phyloP scores from a whole-genome alignment of 2,113 vertebrate species.

The Daboia siamensis region DNA sequence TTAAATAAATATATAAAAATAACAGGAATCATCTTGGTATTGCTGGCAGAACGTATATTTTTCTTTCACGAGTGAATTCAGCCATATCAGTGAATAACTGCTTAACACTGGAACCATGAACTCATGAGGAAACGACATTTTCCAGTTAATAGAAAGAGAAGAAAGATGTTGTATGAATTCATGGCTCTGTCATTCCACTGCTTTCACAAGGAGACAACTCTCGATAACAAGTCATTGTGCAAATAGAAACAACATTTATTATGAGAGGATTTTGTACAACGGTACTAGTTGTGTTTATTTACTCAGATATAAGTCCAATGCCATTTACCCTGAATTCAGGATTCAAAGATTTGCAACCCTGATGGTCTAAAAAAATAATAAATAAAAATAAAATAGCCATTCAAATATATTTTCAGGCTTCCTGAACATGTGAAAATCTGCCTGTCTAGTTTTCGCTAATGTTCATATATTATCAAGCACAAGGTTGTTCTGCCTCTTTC shows the following conservation, averaged over 20 bases:
- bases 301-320: not conserved
- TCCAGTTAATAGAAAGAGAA: not conserved
- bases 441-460: not conserved
- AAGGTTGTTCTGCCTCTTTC: not conserved
- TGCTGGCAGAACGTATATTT: not conserved
- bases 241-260: not conserved
- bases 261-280: no score
- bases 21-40: not conserved
- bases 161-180: not conserved
- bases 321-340: not conserved
- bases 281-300: not conserved
- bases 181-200: not conserved
- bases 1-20: not conserved
- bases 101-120: not conserved
- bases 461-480: not conserved
- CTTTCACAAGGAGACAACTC: not conserved
- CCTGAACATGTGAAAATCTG: not conserved
- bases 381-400: not conserved
- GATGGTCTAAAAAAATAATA: not conserved
- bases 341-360: not conserved
- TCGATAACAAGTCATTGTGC: not conserved
- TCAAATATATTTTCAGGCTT: slow-evolving; percentile 8
- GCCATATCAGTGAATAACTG: not conserved
- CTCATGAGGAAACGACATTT: not conserved
- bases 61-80: not conserved